Conservation (phyloP, 2,113 vertebrate species). For the Pyxicephalus adspersus region DNA sequence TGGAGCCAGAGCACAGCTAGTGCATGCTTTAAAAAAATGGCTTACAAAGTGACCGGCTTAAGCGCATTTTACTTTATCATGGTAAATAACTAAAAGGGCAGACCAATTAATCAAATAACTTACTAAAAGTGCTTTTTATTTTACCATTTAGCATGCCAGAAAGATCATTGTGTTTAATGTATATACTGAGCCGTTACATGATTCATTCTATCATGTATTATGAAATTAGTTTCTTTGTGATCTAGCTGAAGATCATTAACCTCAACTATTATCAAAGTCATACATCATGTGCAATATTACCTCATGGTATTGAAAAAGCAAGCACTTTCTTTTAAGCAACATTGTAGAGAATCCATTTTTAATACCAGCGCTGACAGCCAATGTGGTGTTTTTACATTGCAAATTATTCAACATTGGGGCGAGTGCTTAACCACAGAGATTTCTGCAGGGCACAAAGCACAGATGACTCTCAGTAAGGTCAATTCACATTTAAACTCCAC, state of each 20-base stretch:
- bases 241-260: conserved; percentile 89
- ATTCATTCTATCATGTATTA: conserved; percentile 88
- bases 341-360: conserved; percentile 70
- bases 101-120: conserved; percentile 89
- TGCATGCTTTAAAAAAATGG: conserved; percentile 84
- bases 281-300: conserved; percentile 82
- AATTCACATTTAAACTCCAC: conserved; percentile 42
- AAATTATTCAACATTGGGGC: conserved; percentile 66
- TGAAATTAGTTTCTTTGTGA: conserved; percentile 81
- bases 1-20: conserved; percentile 56
- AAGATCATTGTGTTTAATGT: conserved; percentile 89
- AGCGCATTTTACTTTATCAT: conserved; percentile 91
- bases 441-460: conserved; percentile 57
- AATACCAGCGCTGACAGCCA: conserved; percentile 69
- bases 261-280: conserved; percentile 74
- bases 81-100: conserved; percentile 78
- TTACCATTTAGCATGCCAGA: conserved; percentile 90
- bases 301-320: conserved; percentile 69
- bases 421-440: conserved; percentile 62
- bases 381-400: conserved; percentile 69
- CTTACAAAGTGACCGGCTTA: conserved; percentile 78
- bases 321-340: conserved; percentile 64
- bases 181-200: conserved; percentile 85
- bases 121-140: conserved; percentile 97
- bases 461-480: conserved; percentile 50